Evolutionary conservation across 2,113 vertebrate genomes (phyloP).

Genomic region (rat (Rattus norvegicus)): GRCr8 NC_086021.1:32097001-32097500

Average conservation of each 20-base stretch:
- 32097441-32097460: not conserved
- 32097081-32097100: fast-evolving
- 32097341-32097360: no score
- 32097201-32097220: not conserved
- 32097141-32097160: not conserved
- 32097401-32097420: fast-evolving
- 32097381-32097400: not conserved
- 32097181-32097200: fast-evolving
- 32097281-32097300: not conserved
- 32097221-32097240: not conserved
- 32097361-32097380: not conserved
- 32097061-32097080: not conserved
- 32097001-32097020: fast-evolving
- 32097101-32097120: not conserved
- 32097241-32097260: not conserved
- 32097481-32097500: not conserved
- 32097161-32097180: fast-evolving
- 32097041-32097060: not conserved
- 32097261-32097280: not conserved
- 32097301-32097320: fast-evolving
- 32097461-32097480: not conserved
- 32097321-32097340: fast-evolving
- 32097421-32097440: fast-evolving
- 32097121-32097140: not conserved
- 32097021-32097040: not conserved